Percentiles rank a stretch among this genome's conserved stretches.
Conservation (phyloP, 2,888 invertebrate species). For the Ceramica pisi region DNA sequence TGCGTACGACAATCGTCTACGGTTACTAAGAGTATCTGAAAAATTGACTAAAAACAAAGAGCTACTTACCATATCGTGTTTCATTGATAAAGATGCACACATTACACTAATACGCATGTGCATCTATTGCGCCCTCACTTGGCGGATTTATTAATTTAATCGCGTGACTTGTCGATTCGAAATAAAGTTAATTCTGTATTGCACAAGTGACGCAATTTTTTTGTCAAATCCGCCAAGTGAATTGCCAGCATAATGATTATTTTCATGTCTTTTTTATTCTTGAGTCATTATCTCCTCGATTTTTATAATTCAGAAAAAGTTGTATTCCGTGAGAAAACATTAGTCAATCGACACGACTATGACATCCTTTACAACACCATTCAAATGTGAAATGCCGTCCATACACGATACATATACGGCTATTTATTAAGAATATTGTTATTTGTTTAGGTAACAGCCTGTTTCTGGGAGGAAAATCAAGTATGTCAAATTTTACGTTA, state of each 20-base stretch:
- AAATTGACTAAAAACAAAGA: conserved; percentile 47
- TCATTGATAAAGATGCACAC: conserved; percentile 4
- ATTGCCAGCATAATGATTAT: not conserved
- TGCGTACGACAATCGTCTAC: not conserved
- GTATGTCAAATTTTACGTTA: not conserved
- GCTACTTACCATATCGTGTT: conserved; percentile 17
- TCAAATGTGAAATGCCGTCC: conserved; percentile 53
- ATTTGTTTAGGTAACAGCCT: conserved; percentile 7
- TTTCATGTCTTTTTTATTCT: not conserved
- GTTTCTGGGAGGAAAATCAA: conserved; percentile 13
- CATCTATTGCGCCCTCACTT: too few species aligned
- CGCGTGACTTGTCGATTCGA: too few species aligned
- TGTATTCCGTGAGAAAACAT: not conserved
- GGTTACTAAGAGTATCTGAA: conserved; percentile 6
- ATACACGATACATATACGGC: conserved; percentile 33
- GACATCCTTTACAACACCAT: conserved; percentile 7
- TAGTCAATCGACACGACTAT: conserved; percentile 1
- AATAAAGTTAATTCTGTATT: too few species aligned
- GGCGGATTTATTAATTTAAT: too few species aligned
- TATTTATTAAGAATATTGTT: conserved; percentile 19
- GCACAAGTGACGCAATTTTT: too few species aligned
- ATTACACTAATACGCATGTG: too few species aligned
- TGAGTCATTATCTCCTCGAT: not conserved
- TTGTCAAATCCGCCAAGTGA: too few species aligned
- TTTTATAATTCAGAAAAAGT: not conserved